Conservation (phyloP, 2,797 vertebrate species). For the Champsocephalus esox region DNA sequence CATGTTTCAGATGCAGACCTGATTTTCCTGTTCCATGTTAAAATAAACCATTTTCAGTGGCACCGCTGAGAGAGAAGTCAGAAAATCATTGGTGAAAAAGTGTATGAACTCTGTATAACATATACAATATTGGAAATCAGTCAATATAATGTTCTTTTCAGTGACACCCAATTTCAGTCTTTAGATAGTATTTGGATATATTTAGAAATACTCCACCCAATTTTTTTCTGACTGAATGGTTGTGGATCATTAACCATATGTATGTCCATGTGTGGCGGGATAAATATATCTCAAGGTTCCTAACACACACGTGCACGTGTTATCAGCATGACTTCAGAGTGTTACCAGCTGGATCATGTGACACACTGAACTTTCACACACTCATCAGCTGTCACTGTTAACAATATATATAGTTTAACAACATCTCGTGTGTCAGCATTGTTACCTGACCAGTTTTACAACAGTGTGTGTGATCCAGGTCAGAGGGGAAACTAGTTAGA, state of each 20-base stretch:
- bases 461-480: not conserved
- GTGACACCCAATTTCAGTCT: not conserved
- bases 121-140: too few relatives aligned
- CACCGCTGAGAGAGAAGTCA: too few relatives aligned
- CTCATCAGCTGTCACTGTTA: slow-evolving; percentile 10
- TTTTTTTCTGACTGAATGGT: not conserved
- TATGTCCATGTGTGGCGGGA: not conserved
- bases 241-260: not conserved
- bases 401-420: not conserved
- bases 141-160: not conserved
- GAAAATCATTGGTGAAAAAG: too few relatives aligned
- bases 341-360: slow-evolving; percentile 27
- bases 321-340: slow-evolving; percentile 20
- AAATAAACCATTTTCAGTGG: too few relatives aligned
- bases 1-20: too few relatives aligned
- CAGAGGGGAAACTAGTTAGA: not conserved
- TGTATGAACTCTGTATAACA: too few relatives aligned
- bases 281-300: not conserved
- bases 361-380: slow-evolving; percentile 26
- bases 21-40: too few relatives aligned
- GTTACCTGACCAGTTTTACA: not conserved
- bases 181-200: not conserved
- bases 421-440: not conserved
- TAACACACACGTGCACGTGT: slow-evolving; percentile 12
- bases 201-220: not conserved